Evolutionary conservation across 2,888 invertebrate species (phyloP).

Genomic region (Biston betularia): DNA sequence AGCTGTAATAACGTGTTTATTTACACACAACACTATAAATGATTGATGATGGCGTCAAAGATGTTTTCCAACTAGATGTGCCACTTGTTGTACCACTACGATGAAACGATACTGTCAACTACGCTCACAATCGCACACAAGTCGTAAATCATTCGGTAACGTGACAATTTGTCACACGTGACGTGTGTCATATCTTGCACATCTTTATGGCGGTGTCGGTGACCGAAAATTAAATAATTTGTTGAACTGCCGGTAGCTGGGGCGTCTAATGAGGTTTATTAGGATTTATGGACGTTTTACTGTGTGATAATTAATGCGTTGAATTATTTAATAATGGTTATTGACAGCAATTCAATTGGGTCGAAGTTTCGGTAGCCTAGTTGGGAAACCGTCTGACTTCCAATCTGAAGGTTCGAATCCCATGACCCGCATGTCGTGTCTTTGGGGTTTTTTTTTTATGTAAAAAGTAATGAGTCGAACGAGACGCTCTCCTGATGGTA

Average conservation of each 20-base stretch:
- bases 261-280: conserved; percentile 16
- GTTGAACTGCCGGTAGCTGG: conserved; percentile 4
- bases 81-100: conserved; percentile 4
- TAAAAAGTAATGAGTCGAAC: no score
- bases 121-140: conserved; percentile 13
- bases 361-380: no score
- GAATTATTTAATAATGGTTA: conserved; percentile 4
- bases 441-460: no score
- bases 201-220: conserved; percentile 27
- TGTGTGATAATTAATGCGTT: conserved; percentile 18
- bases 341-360: background rate
- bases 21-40: conserved; percentile 19
- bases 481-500: no score
- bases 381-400: no score
- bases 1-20: conserved; percentile 26
- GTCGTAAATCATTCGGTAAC: conserved; percentile 30
- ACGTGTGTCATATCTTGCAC: conserved; percentile 26
- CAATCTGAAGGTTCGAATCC: no score
- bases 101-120: conserved; percentile 29
- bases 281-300: conserved; percentile 20
- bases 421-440: no score
- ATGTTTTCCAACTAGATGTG: conserved; percentile 28
- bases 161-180: conserved; percentile 29
- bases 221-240: conserved; percentile 27
- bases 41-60: conserved; percentile 30